Base-by-base conservation (phyloP, 1,140 invertebrate genomes). In the Heliothis virescens region DNA sequence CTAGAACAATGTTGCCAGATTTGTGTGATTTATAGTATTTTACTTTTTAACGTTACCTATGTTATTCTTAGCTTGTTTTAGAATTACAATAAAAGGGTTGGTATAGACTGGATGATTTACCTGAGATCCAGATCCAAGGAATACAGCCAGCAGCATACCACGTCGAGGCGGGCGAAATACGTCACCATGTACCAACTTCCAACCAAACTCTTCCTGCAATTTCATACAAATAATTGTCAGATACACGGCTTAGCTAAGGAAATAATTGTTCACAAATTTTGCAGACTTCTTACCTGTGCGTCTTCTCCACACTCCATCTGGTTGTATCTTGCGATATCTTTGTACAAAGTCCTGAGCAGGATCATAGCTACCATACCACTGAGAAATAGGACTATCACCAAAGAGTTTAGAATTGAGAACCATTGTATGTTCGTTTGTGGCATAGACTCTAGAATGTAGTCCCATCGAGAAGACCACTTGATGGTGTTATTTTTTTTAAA, bases 331-430 rank as follows among this genome's bases (percentile, higher is more conserved):
- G 99, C 99, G 89, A 99, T 99, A 95, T 99, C 99, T 95, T 99
- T 99, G 91, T 99, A 99, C 48, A 99, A 95, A 18, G 99, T 99
- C 79, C 99, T 96, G 73, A 99, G 94, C 92, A 99, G 96, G 88
- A 99, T 99, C 99, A 99, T 99, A 12, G 99, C 99, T 13, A 99
- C 99, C 99, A 99, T 99, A 84, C 99, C 99, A 86, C 98, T 99
- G 7, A 98, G 94, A 90, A 98, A 98, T 3, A 98, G 94, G 15
- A 98, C 98, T 88, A 98, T 98, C 67, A 99, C 98, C 71, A 98
- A 94, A 0, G 98, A 98, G 92, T 98, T 98, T 15, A 98, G 94
- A 85, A 98, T 98, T 72, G 98, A 99, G 89, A 99, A 99, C 99
- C 99, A 99, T 92, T 99, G 99, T 86, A 99, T 99, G 94, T 99